Evolutionary conservation across 30 jellyfish, hydroid and myxozoan species (phyloP), one percentile per base, ranked within the genome.

Genomic region (Aurelia aurita): DNA sequence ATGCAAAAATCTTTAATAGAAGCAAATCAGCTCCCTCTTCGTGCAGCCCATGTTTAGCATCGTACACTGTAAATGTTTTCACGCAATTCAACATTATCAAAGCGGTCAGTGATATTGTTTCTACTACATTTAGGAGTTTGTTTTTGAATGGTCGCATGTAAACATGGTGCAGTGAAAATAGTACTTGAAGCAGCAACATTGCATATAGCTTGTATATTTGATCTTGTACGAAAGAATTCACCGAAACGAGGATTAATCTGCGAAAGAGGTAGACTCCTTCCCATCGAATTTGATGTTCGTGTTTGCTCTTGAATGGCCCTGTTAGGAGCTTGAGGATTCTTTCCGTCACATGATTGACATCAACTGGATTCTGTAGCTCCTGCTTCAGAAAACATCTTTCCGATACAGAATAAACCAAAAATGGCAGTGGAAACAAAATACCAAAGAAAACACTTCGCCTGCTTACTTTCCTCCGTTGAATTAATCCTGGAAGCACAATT

Each of bases 181-280:
- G 31, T 14, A 69, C 57, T 51, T 68, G 86, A n/a, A 59, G 26
- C 9, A 39, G 28, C 46, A 72, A 35, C 93, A 72, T 58, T 15
- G 60, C 13, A n/a, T 53, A 74, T 58, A 57, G 22, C 46, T 58
- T 57, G 20, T 19, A 43, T 45, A 72, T 39, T 20, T 57, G 87
- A 23, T 70, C 54, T 32, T 47, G 74, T 8, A 72, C 72, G 26
- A 70, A 72, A n/a, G 58, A 3, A 26, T 29, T 14, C 28, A 70
- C 55, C 7, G 34, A 31, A 57, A 70, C 72, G 31, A 84, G 71
- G 22, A 69, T n/a, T 34, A 84, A 49, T 34, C 87, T 69, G 26
- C 93, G 93, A 32, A 71, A 9, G 29, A 84, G 26, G 74, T 44
- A 65, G 28, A 68, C 87, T 13, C 71, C 79, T 70, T 84, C 93